Evolutionary conservation across 2,797 vertebrate species (phyloP), one percentile per base, ranked within the genome.

Genomic region (Melanogrammus aeglefinus): DNA sequence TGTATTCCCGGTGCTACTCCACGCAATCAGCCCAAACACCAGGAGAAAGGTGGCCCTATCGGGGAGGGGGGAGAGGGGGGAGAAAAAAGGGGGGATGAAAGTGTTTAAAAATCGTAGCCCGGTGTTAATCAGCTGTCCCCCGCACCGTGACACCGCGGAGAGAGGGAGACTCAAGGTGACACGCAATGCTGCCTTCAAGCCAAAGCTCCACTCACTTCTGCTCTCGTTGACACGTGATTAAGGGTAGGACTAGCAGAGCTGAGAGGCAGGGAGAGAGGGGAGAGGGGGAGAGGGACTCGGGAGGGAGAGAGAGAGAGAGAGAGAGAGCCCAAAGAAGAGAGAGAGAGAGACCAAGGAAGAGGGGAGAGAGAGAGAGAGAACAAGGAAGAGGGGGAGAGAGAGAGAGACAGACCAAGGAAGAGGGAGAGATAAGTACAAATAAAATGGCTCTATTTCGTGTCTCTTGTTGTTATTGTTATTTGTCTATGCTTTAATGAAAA

Each of bases 91-190:
- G 57, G 4, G 57, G 57, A 24, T 57, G 51, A 63, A 91, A 89
- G 83, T 85, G 84, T 86, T 85, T 83, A 35, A 51, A 82, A 85
- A 90, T 66, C 72, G 76, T 81, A 63, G 87, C 82, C 81, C 78
- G 83, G 76, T 79, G 85, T 88, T 94, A 89, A 93, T 89, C 89
- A 89, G 83, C 84, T 76, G 81, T 82, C 86, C 87, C 82, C 80
- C 57, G 21, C 81, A 76, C 81, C 33, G 41, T 77, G 83, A 88
- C 88, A 87, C 88, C 82, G 86, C 78, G 39, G 80, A 2, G 57
- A 24, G 82, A 90, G 80, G n/a, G 57, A 10, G 82, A 90, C 83
- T 82, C 36, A 21, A 83, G 81, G 38, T 81, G 87, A 88, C 84
- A 89, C 73, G 39, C 5, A 0, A 79, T 82, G 29, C n/a, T 14